Base-by-base conservation (phyloP, 2,888 invertebrate genomes). In the Tethea ocularis region DNA sequence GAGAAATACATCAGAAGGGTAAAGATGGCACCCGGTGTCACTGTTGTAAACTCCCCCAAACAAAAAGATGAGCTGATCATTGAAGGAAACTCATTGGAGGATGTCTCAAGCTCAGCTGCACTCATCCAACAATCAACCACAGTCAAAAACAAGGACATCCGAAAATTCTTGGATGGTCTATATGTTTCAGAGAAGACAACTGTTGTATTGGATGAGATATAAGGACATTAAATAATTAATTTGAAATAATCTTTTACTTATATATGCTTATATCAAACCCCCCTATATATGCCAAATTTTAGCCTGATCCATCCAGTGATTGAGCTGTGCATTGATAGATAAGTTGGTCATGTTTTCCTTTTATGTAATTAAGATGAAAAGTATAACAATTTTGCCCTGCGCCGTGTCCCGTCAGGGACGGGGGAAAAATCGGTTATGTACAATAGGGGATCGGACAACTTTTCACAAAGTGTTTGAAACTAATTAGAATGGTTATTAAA, bases 81-180 rank as follows among this genome's bases (percentile, higher is more conserved):
- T 64, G 98, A 99, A 94, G 99, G 99, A 83, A 98, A 98, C 89
- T 96, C 96, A 60, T 95, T 99, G 77, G 99, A 99, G 93, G 96
- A 98, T 88, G 99, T 99, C 38, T 99, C 99, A 33, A 96, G 98
- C 93, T 99, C 99, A 74, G 99, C 99, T 85, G 99, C 99, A 61
- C 95, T 98, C 61, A 99, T 99, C 84, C 99, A 99, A 91, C 99
- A 99, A 91, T 99, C 99, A 20, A 99, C 99, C 58, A 97, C 97
- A 68, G 99, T 99, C 57, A 99, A 99, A 94, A 98, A 99, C 89
- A 99, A 99, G 95, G 99, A 99, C 95, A 99, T 99, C 94, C 96
- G 99, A 95, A 99, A 99, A 93, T 99, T 99, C 95, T 97, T 99
- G 94, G 99, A 99, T 86, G 99, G 99, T 86, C 95, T 99, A 71